Percentiles rank a stretch among this genome's conserved stretches.
These are phyloP conservation scores for Eumerus sabulonum DNA, from an alignment of 2,888 invertebrate species.

Conservation along the genomic window DNA sequence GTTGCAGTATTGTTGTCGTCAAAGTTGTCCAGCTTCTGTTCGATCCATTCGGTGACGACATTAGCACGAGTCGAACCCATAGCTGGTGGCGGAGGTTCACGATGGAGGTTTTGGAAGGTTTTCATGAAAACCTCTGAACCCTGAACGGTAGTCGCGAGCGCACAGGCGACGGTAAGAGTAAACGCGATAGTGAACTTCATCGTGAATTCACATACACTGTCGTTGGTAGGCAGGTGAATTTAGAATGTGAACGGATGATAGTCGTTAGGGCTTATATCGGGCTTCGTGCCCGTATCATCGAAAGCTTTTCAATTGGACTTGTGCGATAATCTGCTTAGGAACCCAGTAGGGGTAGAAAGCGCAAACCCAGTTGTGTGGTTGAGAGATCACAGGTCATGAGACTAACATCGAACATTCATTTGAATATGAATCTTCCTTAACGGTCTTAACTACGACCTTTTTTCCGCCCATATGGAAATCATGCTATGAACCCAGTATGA, in stretches of 20 bases:
- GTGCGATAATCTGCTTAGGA: no score
- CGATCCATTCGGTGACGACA: constrained; percentile 78
- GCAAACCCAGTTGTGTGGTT: no score
- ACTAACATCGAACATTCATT: no score
- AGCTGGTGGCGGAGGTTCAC: constrained; percentile 78
- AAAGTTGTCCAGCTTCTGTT: constrained; percentile 82
- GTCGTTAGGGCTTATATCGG: constrained; percentile 22
- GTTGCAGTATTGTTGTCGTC: constrained; percentile 80
- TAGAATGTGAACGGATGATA: neutral
- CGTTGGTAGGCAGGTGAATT: neutral
- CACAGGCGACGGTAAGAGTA: constrained; percentile 23
- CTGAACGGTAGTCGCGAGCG: constrained; percentile 9
- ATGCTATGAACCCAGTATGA: no score
- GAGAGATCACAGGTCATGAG: no score
- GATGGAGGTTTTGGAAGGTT: constrained; percentile 75
- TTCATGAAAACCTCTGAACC: constrained; percentile 70
- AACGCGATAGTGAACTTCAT: constrained; percentile 38
- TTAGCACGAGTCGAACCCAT: constrained; percentile 67
- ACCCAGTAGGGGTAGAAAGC: no score
- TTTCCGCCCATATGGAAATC: no score
- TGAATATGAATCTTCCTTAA: no score
- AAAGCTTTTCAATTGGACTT: no score
- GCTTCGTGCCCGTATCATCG: neutral
- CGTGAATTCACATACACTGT: neutral
- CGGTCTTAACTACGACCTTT: no score